A percentile compares a stretch with the other conserved stretches of the same genome.
phyloP scores from a whole-genome alignment of 1,140 invertebrate genomes.

The Drosophila sturtevanti region DNA sequence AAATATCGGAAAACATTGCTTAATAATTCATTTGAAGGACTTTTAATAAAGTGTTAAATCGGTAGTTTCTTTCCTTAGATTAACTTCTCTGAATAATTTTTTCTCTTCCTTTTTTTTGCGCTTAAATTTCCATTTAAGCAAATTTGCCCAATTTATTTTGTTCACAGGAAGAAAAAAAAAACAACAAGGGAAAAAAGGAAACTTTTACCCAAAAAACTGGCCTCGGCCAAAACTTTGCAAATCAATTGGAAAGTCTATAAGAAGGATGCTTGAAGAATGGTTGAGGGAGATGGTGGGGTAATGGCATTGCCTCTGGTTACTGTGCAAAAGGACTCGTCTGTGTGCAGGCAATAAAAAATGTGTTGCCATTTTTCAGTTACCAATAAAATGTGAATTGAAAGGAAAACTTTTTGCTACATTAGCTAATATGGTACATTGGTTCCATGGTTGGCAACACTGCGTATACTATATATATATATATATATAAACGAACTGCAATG shows the following conservation, averaged over 20 bases:
- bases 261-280: neutral
- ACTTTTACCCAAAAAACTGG: neutral
- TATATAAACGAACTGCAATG: conserved; percentile 46
- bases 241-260: conserved; percentile 7
- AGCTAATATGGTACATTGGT: conserved; percentile 55
- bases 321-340: neutral
- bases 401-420: conserved; percentile 46
- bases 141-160: conserved; percentile 1
- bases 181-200: neutral
- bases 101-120: neutral
- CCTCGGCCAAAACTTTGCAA: conserved; percentile 5
- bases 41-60: neutral
- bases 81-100: neutral
- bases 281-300: neutral
- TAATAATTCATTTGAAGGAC: neutral
- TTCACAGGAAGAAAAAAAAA: neutral
- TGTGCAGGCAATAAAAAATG: conserved; percentile 22
- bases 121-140: conserved; percentile 5
- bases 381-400: conserved; percentile 21
- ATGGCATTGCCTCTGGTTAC: too few species aligned
- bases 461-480: conserved; percentile 42
- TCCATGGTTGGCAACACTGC: conserved; percentile 47
- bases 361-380: conserved; percentile 15
- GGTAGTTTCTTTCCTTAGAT: neutral
- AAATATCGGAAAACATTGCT: too few species aligned